A percentile compares a stretch with the other conserved stretches of the same genome.
Conservation (phyloP, 1,140 invertebrate species). For the Drosophila lacteicornis region DNA sequence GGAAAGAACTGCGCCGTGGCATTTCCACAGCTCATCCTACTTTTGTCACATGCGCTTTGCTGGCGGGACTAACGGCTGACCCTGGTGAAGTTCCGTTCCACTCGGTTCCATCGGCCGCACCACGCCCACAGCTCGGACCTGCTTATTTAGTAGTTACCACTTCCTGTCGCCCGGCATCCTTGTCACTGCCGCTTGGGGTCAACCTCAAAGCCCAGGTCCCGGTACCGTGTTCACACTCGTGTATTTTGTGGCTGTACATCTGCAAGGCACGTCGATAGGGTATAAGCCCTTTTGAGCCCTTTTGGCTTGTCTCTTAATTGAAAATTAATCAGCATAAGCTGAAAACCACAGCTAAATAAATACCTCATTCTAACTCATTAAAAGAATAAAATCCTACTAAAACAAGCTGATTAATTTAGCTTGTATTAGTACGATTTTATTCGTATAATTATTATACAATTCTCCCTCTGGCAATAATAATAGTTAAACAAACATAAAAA, state of each 20-base stretch:
- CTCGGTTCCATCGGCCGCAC: slow-evolving; percentile 41
- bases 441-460: too few species aligned
- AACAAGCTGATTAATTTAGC: too few species aligned
- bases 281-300: neutral
- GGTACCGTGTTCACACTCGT: slow-evolving; percentile 56
- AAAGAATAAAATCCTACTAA: neutral
- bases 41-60: slow-evolving; percentile 60
- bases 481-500: too few species aligned
- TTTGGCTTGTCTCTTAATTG: neutral
- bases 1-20: slow-evolving; percentile 24
- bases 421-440: too few species aligned
- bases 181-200: slow-evolving; percentile 40
- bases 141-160: slow-evolving; percentile 56
- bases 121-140: slow-evolving; percentile 51
- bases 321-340: too few species aligned
- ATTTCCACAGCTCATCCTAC: slow-evolving; percentile 55
- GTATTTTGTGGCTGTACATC: slow-evolving; percentile 29
- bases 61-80: slow-evolving; percentile 17
- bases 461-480: too few species aligned
- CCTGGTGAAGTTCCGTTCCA: slow-evolving; percentile 48
- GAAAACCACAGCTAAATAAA: neutral
- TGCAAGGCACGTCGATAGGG: neutral
- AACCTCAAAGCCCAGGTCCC: slow-evolving; percentile 42
- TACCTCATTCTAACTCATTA: neutral
- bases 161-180: slow-evolving; percentile 58